Base-by-base conservation (phyloP, 2,797 vertebrate species). In the Gymnodraco acuticeps region DNA sequence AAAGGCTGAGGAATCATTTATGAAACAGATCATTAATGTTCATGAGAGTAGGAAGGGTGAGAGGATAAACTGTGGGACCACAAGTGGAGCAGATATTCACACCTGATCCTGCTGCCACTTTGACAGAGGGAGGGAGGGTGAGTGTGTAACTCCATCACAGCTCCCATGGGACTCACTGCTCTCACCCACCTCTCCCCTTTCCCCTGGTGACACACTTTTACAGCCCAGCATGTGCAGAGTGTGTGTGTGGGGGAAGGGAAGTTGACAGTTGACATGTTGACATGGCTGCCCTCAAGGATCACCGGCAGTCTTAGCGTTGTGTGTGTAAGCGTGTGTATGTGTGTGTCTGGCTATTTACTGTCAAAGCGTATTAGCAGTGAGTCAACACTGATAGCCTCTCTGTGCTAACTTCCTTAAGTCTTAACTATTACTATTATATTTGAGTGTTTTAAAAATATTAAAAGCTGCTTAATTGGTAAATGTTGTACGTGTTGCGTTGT, bases 171-270 rank as follows among this genome's bases (percentile, higher is more conserved):
- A 80, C 60, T 38, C 33, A 42, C 38, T 58, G 70, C 70, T 61
- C 60, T 62, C 13, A 8, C 64, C 55, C 73, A 78, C 27, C 48
- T 60, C 73, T 75, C 55, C 42, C 61, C 67, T 83, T 83, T 82
- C 66, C 81, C 75, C 83, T 38, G 61, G 67, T 87, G 89, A 90
- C 87, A 90, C 88, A 90, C 75, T 82, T 88, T 67, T 75, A 79
- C 62, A 80, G 33, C 14, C 6, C 48, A 66, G 64, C 19, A 47
- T 61, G 67, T 70, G 67, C 47, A 45, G 58, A 48, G 56, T 58
- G 55, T 51, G 27, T 51, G n/a, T 41, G 54, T 71, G 54, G 59
- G 46, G 42, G 6, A 38, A 38, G 33, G 50, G 38, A 76, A 43
- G 74, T 78, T 43, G 70, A 74, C 64, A 75, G 66, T 11, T 82